These are phyloP conservation scores for Glossophaga mutica DNA, from an alignment of 2,797 vertebrate species.

Conservation along the genomic window DNA sequence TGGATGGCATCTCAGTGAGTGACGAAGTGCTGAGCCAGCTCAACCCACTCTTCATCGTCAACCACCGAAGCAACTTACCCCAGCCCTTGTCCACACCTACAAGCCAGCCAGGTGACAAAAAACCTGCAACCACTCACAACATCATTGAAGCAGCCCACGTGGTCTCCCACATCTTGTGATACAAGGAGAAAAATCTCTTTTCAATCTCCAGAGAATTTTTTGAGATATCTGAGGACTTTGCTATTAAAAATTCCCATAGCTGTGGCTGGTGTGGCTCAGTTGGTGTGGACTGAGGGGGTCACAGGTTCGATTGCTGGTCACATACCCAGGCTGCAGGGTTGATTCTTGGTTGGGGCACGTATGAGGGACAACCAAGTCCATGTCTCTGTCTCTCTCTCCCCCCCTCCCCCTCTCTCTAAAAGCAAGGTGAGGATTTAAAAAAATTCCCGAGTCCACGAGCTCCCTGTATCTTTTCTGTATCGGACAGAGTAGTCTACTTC, in stretches of 20 bases:
- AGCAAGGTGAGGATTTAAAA: not conserved
- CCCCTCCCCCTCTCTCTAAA: not conserved
- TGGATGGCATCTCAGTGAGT: constrained; percentile 81
- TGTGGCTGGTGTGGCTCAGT: not conserved
- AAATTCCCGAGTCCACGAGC: not conserved
- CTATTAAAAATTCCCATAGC: constrained; percentile 50
- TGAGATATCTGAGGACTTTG: not conserved
- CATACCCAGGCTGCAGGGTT: not conserved
- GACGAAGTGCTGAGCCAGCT: constrained; percentile 77
- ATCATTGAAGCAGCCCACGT: constrained; percentile 76
- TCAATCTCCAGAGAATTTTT: not conserved
- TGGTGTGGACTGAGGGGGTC: not conserved
- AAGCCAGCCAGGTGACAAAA: not conserved
- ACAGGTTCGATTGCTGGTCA: not conserved
- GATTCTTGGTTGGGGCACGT: not conserved
- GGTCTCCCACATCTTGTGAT: constrained; percentile 69
- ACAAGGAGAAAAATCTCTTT: not conserved
- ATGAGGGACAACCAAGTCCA: not conserved
- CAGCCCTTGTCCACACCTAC: not conserved
- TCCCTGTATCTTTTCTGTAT: not conserved
- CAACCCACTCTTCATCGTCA: constrained; percentile 77
- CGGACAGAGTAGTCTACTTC: not conserved
- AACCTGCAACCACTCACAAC: not conserved
- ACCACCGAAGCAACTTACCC: constrained; percentile 27
- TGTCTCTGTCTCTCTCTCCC: not conserved